These are phyloP conservation scores for Sebastes glaucus DNA, from an alignment of 2,797 vertebrate species.

Conservation along the genomic window DNA sequence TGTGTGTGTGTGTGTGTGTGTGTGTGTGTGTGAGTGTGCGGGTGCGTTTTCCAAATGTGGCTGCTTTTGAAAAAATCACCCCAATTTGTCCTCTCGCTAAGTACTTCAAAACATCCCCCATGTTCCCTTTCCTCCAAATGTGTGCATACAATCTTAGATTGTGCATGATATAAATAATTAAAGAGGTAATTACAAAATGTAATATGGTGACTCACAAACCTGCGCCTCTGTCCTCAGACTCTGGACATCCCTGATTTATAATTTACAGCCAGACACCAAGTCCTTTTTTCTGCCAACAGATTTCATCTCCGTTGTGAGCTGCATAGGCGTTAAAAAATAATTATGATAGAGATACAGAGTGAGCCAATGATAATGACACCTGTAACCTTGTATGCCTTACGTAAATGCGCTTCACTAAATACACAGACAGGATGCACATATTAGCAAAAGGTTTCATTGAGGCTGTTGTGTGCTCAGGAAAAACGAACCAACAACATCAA, in stretches of 20 bases:
- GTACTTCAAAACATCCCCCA: conserved; percentile 28
- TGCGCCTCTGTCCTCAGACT: conserved; percentile 18
- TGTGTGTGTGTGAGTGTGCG: conserved; percentile 15
- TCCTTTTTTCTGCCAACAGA: conserved; percentile 21
- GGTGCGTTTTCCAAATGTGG: conserved; percentile 30
- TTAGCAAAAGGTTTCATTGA: neutral
- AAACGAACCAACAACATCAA: conserved; percentile 1
- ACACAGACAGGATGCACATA: neutral
- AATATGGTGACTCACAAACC: conserved; percentile 36
- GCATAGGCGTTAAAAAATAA: conserved; percentile 41
- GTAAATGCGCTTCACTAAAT: neutral
- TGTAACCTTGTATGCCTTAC: conserved; percentile 15
- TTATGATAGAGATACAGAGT: conserved; percentile 31
- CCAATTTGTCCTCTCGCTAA: conserved; percentile 37
- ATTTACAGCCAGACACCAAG: conserved; percentile 47
- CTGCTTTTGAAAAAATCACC: neutral
- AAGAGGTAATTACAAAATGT: conserved; percentile 62
- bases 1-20: conserved; percentile 18
- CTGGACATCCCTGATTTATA: conserved; percentile 53
- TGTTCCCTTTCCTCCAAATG: conserved; percentile 5
- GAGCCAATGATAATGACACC: conserved; percentile 30
- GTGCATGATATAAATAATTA: conserved; percentile 52
- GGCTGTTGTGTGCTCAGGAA: conserved; percentile 1
- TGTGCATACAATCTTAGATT: conserved; percentile 17
- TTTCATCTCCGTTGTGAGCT: conserved; percentile 21